A percentile compares a stretch with the other conserved stretches of the same genome.
Conservation (phyloP, 2,888 invertebrate genomes). For the Oeneis ivallda region DNA sequence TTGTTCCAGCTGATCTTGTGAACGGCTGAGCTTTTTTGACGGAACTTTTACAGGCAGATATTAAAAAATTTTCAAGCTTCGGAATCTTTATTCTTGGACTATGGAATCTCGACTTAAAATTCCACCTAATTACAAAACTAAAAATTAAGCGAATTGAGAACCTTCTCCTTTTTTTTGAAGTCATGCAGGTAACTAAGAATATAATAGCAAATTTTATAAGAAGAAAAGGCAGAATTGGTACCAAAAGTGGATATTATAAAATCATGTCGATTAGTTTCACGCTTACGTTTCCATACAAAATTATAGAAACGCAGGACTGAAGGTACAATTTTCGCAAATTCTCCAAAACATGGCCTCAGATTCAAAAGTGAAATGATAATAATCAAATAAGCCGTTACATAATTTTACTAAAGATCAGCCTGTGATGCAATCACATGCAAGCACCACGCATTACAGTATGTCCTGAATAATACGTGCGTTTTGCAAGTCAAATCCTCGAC, state of each 20-base stretch:
- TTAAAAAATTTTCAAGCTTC: too few relatives aligned
- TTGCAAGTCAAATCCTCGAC: constrained; percentile 43
- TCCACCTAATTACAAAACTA: not conserved
- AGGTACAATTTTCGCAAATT: constrained; percentile 25
- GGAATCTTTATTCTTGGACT: too few relatives aligned
- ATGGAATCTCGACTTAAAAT: not conserved
- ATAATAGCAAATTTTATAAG: too few relatives aligned
- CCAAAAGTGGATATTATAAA: too few relatives aligned
- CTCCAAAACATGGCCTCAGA: constrained; percentile 29
- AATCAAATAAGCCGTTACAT: constrained; percentile 42
- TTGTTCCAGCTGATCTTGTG: too few relatives aligned
- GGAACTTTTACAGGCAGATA: too few relatives aligned
- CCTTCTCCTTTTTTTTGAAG: too few relatives aligned
- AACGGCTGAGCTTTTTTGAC: too few relatives aligned
- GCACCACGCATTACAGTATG: constrained; percentile 43
- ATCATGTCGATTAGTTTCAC: not conserved
- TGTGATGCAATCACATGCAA: constrained; percentile 44
- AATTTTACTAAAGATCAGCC: constrained; percentile 40
- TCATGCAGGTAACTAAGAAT: too few relatives aligned
- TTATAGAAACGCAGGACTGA: not conserved
- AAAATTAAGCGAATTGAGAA: too few relatives aligned
- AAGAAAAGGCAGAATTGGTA: too few relatives aligned
- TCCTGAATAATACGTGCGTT: constrained; percentile 48
- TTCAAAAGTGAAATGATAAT: constrained; percentile 44
- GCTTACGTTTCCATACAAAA: not conserved